A percentile compares a stretch with the other conserved stretches of the same genome.
These are phyloP conservation scores for Strigamia crassipes DNA, from an alignment of 2,888 invertebrate species.

Conservation along the genomic window DNA sequence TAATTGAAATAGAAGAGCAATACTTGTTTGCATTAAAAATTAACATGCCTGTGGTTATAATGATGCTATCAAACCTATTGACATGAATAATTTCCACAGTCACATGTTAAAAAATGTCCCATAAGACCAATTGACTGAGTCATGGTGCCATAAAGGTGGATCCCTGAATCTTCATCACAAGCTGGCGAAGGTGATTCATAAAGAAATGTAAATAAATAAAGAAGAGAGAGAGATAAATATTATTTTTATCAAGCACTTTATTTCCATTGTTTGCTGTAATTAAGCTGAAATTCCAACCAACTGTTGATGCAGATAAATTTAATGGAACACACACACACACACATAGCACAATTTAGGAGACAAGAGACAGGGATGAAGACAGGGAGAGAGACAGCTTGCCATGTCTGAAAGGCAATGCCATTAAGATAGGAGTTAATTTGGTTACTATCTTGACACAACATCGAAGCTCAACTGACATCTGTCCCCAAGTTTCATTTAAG, in stretches of 20 bases:
- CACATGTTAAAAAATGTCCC: not conserved
- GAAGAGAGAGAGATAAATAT: not conserved
- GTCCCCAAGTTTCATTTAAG: slow-evolving; percentile 30
- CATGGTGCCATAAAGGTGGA: not conserved
- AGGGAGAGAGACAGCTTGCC: slow-evolving; percentile 10
- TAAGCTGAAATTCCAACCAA: not conserved
- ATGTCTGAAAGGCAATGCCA: slow-evolving; percentile 34
- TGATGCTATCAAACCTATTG: slow-evolving; percentile 5
- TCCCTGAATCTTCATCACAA: not conserved
- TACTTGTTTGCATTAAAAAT: not conserved
- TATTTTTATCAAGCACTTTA: not conserved
- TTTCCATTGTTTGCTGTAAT: not conserved
- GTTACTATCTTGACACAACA: slow-evolving; percentile 34
- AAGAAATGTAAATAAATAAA: not conserved
- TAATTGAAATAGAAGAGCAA: not conserved
- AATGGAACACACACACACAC: not conserved
- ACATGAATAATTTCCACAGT: not conserved
- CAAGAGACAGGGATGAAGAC: slow-evolving; percentile 22
- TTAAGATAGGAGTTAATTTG: slow-evolving; percentile 37
- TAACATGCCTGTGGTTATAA: slow-evolving; percentile 11
- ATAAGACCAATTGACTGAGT: slow-evolving; percentile 7
- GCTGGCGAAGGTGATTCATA: not conserved
- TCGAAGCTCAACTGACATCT: slow-evolving; percentile 21
- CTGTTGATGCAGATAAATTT: slow-evolving; percentile 3
- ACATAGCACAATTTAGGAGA: not conserved